Evolutionary conservation across 2,797 vertebrate genomes (phyloP), one percentile per base, ranked within the genome.

Genomic region (Distichodus sexfasciatus): DNA sequence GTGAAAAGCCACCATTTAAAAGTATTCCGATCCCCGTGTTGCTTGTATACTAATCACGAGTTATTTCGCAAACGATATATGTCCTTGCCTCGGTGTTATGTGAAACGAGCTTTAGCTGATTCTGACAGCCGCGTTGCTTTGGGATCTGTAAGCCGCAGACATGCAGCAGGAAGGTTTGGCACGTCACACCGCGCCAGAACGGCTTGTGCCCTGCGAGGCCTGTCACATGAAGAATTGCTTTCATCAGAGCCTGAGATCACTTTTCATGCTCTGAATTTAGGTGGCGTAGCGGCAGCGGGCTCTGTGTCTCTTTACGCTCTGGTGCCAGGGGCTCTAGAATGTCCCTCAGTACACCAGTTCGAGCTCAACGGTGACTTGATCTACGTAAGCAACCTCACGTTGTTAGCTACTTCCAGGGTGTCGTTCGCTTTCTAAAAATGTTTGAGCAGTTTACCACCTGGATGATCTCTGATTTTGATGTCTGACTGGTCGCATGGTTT

Each of bases 261-360:
- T 79, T 84, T 81, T 75, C 78, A 71, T 57, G 66, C 54, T 69
- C 68, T 66, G 57, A 43, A 76, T 80, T 81, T 82, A 77, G 75
- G 74, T 73, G 55, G 60, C 43, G 33, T 48, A 36, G 46, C 72
- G 76, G 68, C 50, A 73, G 55, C 28, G 38, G 50, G 57, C 68
- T 48, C 19, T 10, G 4, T 69, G 15, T 61, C 53, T 67, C 58
- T 14, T 53, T 29, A 48, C 38, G 43, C 61, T 29, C 40, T 21
- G 63, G 47, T 12, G 2, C 35, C 21, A 35, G 28, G 26, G 28
- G 33, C 41, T 53, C 28, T 57, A 48, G 33, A 36, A 44, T 38
- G 58, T 64, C 48, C 23, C 17, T 23, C 36, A 5, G 11, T 41
- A 19, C 28, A 10, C 29, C 51, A 17, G 28, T 36, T 24, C 51